Evolutionary conservation across 2,888 invertebrate species (phyloP), one percentile per base, ranked within the genome.

Genomic region (Euzetes globulus): DNA sequence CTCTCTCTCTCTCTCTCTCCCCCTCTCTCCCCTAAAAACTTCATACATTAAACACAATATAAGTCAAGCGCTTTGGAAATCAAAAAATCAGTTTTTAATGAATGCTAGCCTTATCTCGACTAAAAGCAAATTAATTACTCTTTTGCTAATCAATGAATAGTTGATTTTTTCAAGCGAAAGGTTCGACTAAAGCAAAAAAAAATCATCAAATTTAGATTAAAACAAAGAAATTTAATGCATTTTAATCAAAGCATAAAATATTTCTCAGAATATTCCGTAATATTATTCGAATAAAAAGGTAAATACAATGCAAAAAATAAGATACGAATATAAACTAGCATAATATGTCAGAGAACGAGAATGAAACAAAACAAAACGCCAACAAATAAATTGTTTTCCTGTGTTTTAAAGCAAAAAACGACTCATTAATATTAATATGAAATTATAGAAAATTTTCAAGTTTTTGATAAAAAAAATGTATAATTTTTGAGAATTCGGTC

Each of bases 141-240:
- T 22, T 55, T 22, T 25, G n/a, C 55, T 55, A 25, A 55, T 55
- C 55, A 55, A 22, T 55, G 55, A 55, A 55, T 55, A 19, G 55
- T 55, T 55, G n/a, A 1, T 50, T 50, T n/a, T 50, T 55, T 55
- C 22, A 13, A 41, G 41, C 41, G 41, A 41, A 41, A 41, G 41
- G 41, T 41, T 41, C 1, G 41, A 41, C 41, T 11, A 13, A 41
- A 41, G 41, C 9, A 5, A 41, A 41, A 55, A 55, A 55, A 55
- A 55, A 55, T 55, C n/a, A 55, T 55, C 55, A 55, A 55, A 55
- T 55, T 55, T 55, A 55, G 55, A 55, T 55, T 55, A 55, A 55
- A 55, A 13, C 7, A 55, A 55, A 55, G 25, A 55, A 19, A 22
- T 55, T 55, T 55, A 55, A 55, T 55, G 22, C 22, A 19, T 55